These are phyloP conservation scores for Ptychadena robeensis DNA, from an alignment of 2,797 vertebrate species.

Conservation along the genomic window DNA sequence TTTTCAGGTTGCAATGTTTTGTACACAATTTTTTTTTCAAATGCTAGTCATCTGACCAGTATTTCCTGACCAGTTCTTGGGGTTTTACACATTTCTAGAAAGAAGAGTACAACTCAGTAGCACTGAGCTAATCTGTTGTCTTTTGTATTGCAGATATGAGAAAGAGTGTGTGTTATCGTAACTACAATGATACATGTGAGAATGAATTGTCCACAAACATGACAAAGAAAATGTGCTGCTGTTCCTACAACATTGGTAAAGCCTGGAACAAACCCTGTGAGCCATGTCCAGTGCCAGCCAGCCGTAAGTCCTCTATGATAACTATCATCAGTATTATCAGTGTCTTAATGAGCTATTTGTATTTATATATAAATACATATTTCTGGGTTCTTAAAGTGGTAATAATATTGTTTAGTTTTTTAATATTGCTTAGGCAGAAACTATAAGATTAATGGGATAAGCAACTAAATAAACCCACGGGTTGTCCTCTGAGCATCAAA, in stretches of 20 bases:
- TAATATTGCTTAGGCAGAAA: too few relatives aligned
- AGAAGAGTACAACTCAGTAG: too few relatives aligned
- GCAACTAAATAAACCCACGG: too few relatives aligned
- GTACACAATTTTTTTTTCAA: too few relatives aligned
- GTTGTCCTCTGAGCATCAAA: too few relatives aligned
- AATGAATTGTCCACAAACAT: constrained; percentile 91
- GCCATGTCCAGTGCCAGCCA: constrained; percentile 87
- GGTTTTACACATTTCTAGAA: too few relatives aligned
- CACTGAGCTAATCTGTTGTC: background rate
- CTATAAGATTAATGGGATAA: too few relatives aligned
- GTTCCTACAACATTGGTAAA: constrained; percentile 91
- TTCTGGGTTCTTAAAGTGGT: background rate
- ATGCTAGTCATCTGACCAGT: too few relatives aligned
- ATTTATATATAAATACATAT: too few relatives aligned
- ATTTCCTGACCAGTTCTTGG: too few relatives aligned
- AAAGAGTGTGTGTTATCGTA: constrained; percentile 90
- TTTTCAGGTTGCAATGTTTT: too few relatives aligned
- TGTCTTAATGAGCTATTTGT: too few relatives aligned
- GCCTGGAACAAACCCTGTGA: constrained; percentile 95
- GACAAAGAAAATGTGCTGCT: constrained; percentile 97
- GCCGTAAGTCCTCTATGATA: constrained; percentile 76
- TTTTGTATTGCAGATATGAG: constrained; percentile 82
- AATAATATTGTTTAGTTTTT: background rate
- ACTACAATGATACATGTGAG: constrained; percentile 89
- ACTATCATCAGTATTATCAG: background rate